A percentile compares a stretch with the other conserved stretches of the same genome.
phyloP scores from a whole-genome alignment of 2,113 vertebrate genomes.

The Apus apus region DNA sequence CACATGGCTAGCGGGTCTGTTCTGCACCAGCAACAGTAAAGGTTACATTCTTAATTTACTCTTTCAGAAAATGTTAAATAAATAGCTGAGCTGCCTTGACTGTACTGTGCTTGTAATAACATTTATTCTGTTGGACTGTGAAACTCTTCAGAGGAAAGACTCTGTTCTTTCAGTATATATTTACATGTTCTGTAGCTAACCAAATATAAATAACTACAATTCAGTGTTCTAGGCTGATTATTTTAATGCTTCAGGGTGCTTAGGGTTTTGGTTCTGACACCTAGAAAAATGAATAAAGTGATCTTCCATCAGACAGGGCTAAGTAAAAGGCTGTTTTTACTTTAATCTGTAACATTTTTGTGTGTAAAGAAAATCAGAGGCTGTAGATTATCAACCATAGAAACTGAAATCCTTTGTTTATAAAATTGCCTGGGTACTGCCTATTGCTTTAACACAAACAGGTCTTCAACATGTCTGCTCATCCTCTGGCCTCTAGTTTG shows the following conservation, averaged over 20 bases:
- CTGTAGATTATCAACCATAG: neutral
- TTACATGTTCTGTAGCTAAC: neutral
- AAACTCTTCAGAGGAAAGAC: neutral
- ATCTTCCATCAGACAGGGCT: neutral
- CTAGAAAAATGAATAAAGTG: neutral
- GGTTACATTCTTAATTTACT: slow-evolving; percentile 1
- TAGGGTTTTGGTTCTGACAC: neutral
- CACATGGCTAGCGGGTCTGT: neutral
- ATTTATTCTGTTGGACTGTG: neutral
- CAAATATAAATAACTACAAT: neutral
- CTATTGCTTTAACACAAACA: neutral
- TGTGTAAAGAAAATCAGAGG: neutral
- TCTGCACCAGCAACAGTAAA: neutral
- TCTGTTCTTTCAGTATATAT: neutral
- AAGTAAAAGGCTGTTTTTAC: neutral
- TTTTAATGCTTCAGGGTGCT: neutral
- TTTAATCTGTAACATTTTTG: neutral
- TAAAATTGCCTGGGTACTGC: neutral
- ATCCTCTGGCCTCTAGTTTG: neutral
- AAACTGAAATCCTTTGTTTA: neutral
- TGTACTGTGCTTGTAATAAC: neutral
- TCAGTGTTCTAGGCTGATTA: neutral
- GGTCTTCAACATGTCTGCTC: neutral
- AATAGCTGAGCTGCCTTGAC: neutral
- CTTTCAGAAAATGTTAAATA: slow-evolving; percentile 34